Base-by-base conservation (phyloP, 2,797 vertebrate species). In the Melanotaenia pygmaea region DNA sequence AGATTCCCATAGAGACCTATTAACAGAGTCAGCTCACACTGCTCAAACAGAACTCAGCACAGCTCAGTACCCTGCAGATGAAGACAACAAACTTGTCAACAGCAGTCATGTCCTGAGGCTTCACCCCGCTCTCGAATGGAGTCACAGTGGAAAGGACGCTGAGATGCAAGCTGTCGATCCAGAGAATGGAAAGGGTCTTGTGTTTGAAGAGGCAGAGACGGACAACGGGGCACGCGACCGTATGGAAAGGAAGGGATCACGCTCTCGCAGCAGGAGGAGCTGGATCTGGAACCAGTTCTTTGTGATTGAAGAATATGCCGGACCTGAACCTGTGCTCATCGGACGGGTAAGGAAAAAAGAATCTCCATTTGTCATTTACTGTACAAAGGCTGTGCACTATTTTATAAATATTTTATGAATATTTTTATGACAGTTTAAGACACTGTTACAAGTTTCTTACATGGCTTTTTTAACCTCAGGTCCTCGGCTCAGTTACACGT, bases 231-330 rank as follows among this genome's bases (percentile, higher is more conserved):
- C 0, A 26, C 81, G 0, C 1, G 79, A 75, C 1, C 82, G 28
- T 0, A 37, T 26, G 59, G 86, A 87, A 37, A 14, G 40, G 64
- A 92, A 66, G n/a, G 89, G 81, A 34, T 66, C 92, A 1, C 94
- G 95, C 56, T 94, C 94, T n/a, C 93, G 96, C 58, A 95, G 94
- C 79, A 93, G 96, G 60, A 94, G 96, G 80, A 97, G 96, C 86
- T 97, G 96, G 96, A 97, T 97, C 82, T 97, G 96, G 96, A 97
- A 97, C 90, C 96, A 97, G 91, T 97, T 97, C 87, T 97, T 97
- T 76, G 96, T 97, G 82, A 97, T 97, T 5, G 96, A 97, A 89
- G 96, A 97, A 69, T 97, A 97, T 24, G 93, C 96, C 0, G 96
- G 96, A 10, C 96, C 96, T 10, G 96, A 97, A 88, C 96, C 96